Base-by-base conservation (phyloP, 2,113 vertebrate species). In the Gobio gobio region DNA sequence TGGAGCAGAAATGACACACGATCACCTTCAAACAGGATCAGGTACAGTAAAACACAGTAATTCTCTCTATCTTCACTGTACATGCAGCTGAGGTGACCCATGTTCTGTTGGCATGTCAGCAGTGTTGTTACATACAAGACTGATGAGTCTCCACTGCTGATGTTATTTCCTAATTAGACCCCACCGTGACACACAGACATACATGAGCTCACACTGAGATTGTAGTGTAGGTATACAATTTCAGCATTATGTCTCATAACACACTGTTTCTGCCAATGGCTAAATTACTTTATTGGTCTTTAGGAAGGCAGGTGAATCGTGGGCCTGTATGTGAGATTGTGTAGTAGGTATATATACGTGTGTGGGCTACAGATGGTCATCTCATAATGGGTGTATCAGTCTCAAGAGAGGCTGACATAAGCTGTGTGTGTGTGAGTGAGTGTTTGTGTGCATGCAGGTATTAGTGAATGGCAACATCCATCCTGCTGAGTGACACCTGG, bases 311-410 rank as follows among this genome's bases (percentile, higher is more conserved):
- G 74, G 73, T 78, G 70, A 72, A 85, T n/a, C 20, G 24, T 66
- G 85, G 18, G 61, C 76, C n/a, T 54, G 70, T 83, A 77, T 61
- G 80, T 83, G 12, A 40, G 20, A 73, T 18, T 64, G 63, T 74
- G 20, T 75, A 47, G 20, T 75, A 47, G 72, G 75, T 87, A 61
- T 51, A 70, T 51, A 5, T 76, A 73, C 10, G 51, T 29, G 64
- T 78, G 14, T 7, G 72, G 70, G 49, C 58, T 68, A 87, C 82
- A 87, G 72, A 82, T 87, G 83, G 86, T 54, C 74, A 63, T 85
- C 56, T 74, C 59, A 80, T 70, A 78, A 76, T 80, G 70, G 68
- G 56, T 54, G 49, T 43, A 74, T 33, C 56, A 78, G 77, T 82
- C 68, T 43, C 20, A 10, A 24, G 10, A 75, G 18, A 84, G 33